phyloP scores from a whole-genome alignment of 2,797 vertebrate genomes.

The Pangasius djambal region DNA sequence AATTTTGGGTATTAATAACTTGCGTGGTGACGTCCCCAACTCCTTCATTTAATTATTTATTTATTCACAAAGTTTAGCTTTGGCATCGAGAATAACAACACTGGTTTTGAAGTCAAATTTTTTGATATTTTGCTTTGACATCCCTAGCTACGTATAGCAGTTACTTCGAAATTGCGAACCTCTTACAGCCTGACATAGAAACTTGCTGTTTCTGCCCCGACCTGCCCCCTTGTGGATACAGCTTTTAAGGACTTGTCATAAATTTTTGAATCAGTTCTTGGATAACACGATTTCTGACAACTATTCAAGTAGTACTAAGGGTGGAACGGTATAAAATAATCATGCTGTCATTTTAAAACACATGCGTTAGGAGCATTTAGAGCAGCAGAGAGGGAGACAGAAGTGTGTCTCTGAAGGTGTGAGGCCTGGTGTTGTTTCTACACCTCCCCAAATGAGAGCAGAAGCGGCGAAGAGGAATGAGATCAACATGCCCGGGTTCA shows the following conservation, averaged over 20 bases:
- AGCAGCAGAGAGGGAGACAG: conserved; percentile 21
- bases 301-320: background rate
- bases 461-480: conserved; percentile 29
- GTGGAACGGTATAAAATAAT: background rate
- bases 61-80: background rate
- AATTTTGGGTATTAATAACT: too few relatives aligned
- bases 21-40: too few relatives aligned
- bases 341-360: background rate
- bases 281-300: too few relatives aligned
- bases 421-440: conserved; percentile 41
- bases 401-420: conserved; percentile 56
- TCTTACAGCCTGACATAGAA: background rate
- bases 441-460: conserved; percentile 48
- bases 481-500: background rate
- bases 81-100: background rate
- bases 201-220: too few relatives aligned
- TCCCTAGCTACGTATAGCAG: background rate
- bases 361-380: background rate
- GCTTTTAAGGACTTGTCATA: background rate
- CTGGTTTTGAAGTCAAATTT: too few relatives aligned
- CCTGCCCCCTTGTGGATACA: background rate
- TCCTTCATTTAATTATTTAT: too few relatives aligned
- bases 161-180: background rate
- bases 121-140: too few relatives aligned
- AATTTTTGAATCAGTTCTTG: background rate